Percentiles rank a stretch among this genome's conserved stretches.
phyloP scores from a whole-genome alignment of 2,797 vertebrate genomes.

The Orestias chungarensis region DNA sequence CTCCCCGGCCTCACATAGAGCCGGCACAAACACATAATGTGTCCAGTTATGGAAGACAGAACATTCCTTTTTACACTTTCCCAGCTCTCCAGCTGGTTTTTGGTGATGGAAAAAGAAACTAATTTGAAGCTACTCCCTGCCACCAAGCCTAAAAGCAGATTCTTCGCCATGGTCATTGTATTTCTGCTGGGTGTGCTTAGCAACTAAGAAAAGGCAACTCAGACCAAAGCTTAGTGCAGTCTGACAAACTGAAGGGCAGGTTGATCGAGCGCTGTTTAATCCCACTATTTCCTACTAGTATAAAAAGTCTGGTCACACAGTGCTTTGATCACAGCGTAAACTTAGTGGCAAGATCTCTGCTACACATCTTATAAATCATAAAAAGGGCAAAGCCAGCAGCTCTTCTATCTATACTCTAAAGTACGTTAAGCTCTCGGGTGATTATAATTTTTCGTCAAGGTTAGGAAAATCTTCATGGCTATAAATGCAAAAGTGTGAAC shows the following conservation, averaged over 20 bases:
- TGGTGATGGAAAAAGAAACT: slow-evolving; percentile 34
- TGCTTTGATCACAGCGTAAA: slow-evolving; percentile 43
- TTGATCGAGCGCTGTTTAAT: slow-evolving; percentile 35
- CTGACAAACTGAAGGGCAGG: slow-evolving; percentile 37
- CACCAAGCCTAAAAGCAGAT: slow-evolving; percentile 59
- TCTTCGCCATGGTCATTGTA: slow-evolving; percentile 51
- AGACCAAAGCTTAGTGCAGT: slow-evolving; percentile 32
- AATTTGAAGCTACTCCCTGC: slow-evolving; percentile 49
- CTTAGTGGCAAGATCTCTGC: slow-evolving; percentile 36
- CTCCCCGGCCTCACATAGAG: slow-evolving; percentile 35
- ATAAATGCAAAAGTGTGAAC: slow-evolving; percentile 63
- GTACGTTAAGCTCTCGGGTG: slow-evolving; percentile 43
- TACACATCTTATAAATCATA: slow-evolving; percentile 26
- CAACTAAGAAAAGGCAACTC: slow-evolving; percentile 42
- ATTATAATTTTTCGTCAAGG: slow-evolving; percentile 55
- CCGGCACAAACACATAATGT: slow-evolving; percentile 36
- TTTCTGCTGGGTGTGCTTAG: slow-evolving; percentile 55
- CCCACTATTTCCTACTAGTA: slow-evolving; percentile 14
- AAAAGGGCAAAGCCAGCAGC: slow-evolving; percentile 34
- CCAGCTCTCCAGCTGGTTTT: slow-evolving; percentile 31
- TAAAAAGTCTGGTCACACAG: slow-evolving; percentile 25
- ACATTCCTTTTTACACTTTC: slow-evolving; percentile 37
- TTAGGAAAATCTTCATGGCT: slow-evolving; percentile 65
- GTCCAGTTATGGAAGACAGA: slow-evolving; percentile 22
- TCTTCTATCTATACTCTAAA: slow-evolving; percentile 20